Conservation (phyloP, 1,140 invertebrate genomes). For the Bombus haemorrhoidalis region DNA sequence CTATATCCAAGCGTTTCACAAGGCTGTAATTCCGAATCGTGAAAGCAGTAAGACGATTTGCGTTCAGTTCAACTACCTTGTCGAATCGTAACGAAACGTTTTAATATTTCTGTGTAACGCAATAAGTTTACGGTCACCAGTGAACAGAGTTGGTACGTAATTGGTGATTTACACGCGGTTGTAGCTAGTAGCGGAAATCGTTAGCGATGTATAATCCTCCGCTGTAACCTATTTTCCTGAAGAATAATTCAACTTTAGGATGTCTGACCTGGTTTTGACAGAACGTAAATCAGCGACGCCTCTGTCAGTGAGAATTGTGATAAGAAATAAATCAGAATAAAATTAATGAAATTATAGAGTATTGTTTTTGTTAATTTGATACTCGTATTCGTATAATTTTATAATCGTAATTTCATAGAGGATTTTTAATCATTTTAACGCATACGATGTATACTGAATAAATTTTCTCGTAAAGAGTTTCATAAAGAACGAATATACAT, state of each 20-base stretch:
- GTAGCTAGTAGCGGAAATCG: neutral
- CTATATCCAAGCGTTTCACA: neutral
- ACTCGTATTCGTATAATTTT: too few relatives aligned
- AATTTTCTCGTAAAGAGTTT: neutral
- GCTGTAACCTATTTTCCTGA: neutral
- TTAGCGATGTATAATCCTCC: neutral
- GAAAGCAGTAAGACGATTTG: constrained; percentile 3
- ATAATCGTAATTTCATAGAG: too few relatives aligned
- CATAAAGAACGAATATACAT: neutral
- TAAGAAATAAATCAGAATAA: too few relatives aligned
- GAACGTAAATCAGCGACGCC: neutral
- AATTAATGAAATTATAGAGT: too few relatives aligned
- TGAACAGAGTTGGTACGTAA: neutral
- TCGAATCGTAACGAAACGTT: neutral
- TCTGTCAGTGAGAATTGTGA: neutral
- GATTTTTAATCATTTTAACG: too few relatives aligned
- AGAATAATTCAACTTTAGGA: neutral
- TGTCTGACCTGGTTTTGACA: neutral
- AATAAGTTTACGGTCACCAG: neutral
- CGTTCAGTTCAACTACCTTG: neutral
- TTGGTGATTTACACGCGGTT: neutral
- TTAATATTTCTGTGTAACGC: neutral
- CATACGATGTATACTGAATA: neutral
- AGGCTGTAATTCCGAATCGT: constrained; percentile 7
- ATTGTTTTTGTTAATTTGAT: too few relatives aligned